These are phyloP conservation scores for Anastrepha ludens DNA, from an alignment of 1,140 invertebrate genomes.

Conservation along the genomic window DNA sequence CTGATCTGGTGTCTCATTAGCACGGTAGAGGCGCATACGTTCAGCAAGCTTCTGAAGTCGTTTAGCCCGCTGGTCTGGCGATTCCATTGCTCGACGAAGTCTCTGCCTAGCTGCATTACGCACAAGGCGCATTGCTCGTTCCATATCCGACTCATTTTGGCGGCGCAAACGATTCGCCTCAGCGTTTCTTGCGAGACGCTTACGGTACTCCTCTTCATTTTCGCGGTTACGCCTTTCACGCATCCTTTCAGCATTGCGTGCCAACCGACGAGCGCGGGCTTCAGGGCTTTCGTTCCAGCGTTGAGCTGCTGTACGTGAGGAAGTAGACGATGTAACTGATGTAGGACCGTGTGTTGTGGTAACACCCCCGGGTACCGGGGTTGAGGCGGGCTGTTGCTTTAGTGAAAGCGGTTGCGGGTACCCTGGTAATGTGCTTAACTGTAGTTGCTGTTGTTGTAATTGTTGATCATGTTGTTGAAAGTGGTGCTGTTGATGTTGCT, in stretches of 20 bases:
- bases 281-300: slow-evolving; percentile 73
- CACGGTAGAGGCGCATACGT: slow-evolving; percentile 71
- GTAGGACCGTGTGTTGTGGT: slow-evolving; percentile 56
- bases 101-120: slow-evolving; percentile 72
- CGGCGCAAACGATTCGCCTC: slow-evolving; percentile 71
- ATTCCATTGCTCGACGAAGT: slow-evolving; percentile 73
- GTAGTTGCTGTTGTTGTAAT: slow-evolving; percentile 63
- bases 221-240: slow-evolving; percentile 71
- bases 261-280: slow-evolving; percentile 70
- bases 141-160: slow-evolving; percentile 71
- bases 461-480: slow-evolving; percentile 60
- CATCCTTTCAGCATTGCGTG: slow-evolving; percentile 74
- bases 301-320: slow-evolving; percentile 64
- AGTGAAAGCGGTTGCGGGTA: slow-evolving; percentile 64
- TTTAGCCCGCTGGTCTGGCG: slow-evolving; percentile 75
- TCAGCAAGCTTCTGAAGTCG: slow-evolving; percentile 76
- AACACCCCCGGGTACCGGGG: slow-evolving; percentile 60
- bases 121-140: slow-evolving; percentile 71
- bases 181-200: slow-evolving; percentile 69
- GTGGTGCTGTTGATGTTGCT: slow-evolving; percentile 62
- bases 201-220: slow-evolving; percentile 72
- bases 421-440: slow-evolving; percentile 62
- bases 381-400: slow-evolving; percentile 66
- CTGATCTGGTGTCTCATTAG: slow-evolving; percentile 75
- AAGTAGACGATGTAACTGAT: slow-evolving; percentile 57